Evolutionary conservation across 2,113 vertebrate genomes (phyloP).

Genomic region (Menidia beryllina): DNA sequence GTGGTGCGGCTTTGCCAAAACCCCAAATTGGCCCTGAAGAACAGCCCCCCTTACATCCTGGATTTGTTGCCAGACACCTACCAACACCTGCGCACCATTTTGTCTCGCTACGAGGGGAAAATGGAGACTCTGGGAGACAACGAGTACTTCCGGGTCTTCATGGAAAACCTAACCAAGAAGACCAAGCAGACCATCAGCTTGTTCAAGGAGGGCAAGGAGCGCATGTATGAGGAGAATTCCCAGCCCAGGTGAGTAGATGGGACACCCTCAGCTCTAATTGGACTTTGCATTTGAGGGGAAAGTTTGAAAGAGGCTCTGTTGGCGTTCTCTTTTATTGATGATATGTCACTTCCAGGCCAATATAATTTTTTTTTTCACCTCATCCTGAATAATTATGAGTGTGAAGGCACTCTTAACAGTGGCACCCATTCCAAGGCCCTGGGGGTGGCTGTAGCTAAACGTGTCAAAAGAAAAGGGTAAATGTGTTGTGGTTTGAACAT

Average conservation of each 20-base stretch:
- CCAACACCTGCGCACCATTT: constrained; percentile 94
- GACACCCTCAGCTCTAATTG: not conserved
- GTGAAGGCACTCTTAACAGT: constrained; percentile 18
- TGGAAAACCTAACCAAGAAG: constrained; percentile 98
- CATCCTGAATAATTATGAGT: constrained; percentile 23
- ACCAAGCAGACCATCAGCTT: constrained; percentile 99
- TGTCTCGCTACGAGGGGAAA: constrained; percentile 97
- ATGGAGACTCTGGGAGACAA: constrained; percentile 98
- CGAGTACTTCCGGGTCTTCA: constrained; percentile 97
- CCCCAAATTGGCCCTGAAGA: constrained; percentile 95
- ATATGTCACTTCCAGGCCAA: not conserved
- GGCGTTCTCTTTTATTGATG: not conserved
- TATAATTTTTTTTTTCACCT: constrained; percentile 1
- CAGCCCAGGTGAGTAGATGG: constrained; percentile 88
- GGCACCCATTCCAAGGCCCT: constrained; percentile 6
- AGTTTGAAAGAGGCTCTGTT: not conserved
- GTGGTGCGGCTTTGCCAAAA: constrained; percentile 98
- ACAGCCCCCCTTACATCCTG: constrained; percentile 98
- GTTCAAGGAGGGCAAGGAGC: constrained; percentile 97
- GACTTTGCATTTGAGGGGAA: not conserved
- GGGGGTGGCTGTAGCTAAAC: constrained; percentile 40
- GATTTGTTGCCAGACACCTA: constrained; percentile 98
- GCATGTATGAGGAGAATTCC: constrained; percentile 99
- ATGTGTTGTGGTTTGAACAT: constrained; percentile 63
- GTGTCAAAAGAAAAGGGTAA: constrained; percentile 41